phyloP scores from a whole-genome alignment of 1,140 invertebrate species.

The Holotrichia oblita region DNA sequence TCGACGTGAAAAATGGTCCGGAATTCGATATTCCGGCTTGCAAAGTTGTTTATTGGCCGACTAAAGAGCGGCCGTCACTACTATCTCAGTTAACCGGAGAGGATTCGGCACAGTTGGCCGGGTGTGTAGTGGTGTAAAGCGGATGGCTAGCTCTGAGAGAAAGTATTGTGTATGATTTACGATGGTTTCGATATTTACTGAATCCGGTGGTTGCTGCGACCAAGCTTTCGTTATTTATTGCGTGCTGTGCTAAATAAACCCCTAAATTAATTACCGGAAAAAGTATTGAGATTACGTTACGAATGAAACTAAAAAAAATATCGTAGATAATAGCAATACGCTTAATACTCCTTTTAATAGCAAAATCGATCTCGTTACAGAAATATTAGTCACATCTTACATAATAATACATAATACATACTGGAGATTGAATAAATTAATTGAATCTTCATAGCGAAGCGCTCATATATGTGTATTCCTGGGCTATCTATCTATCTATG shows the following conservation, averaged over 20 bases:
- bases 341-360: too few species aligned
- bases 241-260: neutral
- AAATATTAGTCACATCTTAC: too few species aligned
- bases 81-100: neutral
- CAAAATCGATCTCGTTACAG: too few species aligned
- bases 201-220: neutral
- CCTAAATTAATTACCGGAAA: neutral
- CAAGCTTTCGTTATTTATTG: neutral
- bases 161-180: slow-evolving; percentile 30
- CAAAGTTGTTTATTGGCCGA: slow-evolving; percentile 16
- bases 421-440: too few species aligned
- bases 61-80: neutral
- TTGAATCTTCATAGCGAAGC: too few species aligned
- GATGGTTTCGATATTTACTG: neutral
- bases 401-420: too few species aligned
- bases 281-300: neutral
- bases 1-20: slow-evolving; percentile 31
- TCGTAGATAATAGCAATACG: too few species aligned
- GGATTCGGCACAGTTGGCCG: neutral
- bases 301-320: neutral
- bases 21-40: slow-evolving; percentile 18
- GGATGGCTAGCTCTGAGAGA: neutral
- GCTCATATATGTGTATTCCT: too few species aligned
- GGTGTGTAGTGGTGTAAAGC: neutral
- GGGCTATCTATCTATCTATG: too few species aligned